Evolutionary conservation across 2,797 vertebrate genomes (phyloP), one percentile per base, ranked within the genome.

Genomic region (Nyctibius grandis): DNA sequence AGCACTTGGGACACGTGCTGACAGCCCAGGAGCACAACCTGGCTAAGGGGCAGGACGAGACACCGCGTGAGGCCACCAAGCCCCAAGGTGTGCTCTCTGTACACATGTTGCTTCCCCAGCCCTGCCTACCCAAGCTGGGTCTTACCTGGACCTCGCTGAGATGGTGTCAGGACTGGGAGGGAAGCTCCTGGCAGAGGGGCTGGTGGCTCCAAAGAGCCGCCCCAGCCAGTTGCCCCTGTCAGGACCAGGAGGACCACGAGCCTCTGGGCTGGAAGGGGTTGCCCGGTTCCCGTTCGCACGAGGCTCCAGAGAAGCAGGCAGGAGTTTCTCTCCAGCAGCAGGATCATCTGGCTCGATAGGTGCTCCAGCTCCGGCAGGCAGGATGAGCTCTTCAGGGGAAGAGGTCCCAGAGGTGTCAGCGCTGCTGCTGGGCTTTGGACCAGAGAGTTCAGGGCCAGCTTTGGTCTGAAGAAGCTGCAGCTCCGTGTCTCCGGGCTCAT

Each of bases 131-230:
- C 44, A 1, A 21, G 26, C 83, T 2, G 23, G 34, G 20, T 6
- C 98, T 98, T 98, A 97, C 97, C 97, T 96, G 63, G 91, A 82
- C 91, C 90, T 90, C 36, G 45, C 85, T 36, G 17, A 91, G 96
- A 75, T 57, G 94, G 70, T 5, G 14, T 95, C 95, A 7, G 60
- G 54, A 31, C 74, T 45, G 9, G 44, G 26, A 12, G 75, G 40
- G 38, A 40, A 38, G 69, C 83, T 91, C 63, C 83, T 38, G 59
- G 77, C 67, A 0, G 78, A 74, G 4, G 93, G 82, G 33, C 4
- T 56, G 85, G 73, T 89, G 22, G 96, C 97, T 50, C 97, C 97
- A 2, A 98, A 98, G 45, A 97, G 97, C 25, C 97, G 47, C 5
- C 97, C 96, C 65, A 98, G 61, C 96, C 97, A 93, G 19, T 36